Conservation (phyloP, 2,797 vertebrate species). For the Iguana delicatissima region DNA sequence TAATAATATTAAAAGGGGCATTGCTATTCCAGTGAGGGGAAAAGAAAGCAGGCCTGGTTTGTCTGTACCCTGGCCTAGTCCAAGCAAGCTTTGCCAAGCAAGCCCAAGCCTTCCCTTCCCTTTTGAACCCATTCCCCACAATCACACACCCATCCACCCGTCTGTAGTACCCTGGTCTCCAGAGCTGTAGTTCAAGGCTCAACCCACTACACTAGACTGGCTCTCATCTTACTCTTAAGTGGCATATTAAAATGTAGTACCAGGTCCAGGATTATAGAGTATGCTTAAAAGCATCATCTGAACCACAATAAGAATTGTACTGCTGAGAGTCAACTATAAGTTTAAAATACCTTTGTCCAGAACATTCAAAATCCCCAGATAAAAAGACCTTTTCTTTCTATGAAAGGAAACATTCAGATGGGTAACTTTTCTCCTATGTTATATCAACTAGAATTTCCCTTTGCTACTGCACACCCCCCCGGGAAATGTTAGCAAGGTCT, state of each 20-base stretch:
- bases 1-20: too few species aligned
- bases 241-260: conserved; percentile 48
- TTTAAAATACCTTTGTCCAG: background rate
- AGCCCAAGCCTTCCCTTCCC: too few species aligned
- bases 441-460: background rate
- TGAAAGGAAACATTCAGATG: background rate
- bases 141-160: too few species aligned
- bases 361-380: background rate
- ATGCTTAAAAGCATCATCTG: background rate
- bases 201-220: too few species aligned
- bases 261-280: background rate
- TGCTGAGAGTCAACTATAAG: background rate
- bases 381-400: background rate
- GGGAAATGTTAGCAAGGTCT: background rate
- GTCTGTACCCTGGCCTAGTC: too few species aligned
- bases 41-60: too few species aligned
- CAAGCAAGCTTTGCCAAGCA: too few species aligned
- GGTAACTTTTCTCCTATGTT: background rate
- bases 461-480: background rate
- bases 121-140: too few species aligned
- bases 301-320: too few species aligned
- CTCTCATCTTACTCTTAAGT: conserved; percentile 41
- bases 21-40: too few species aligned
- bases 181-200: too few species aligned
- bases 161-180: too few species aligned